phyloP scores from a whole-genome alignment of 2,888 invertebrate genomes.

The Clanis bilineata region DNA sequence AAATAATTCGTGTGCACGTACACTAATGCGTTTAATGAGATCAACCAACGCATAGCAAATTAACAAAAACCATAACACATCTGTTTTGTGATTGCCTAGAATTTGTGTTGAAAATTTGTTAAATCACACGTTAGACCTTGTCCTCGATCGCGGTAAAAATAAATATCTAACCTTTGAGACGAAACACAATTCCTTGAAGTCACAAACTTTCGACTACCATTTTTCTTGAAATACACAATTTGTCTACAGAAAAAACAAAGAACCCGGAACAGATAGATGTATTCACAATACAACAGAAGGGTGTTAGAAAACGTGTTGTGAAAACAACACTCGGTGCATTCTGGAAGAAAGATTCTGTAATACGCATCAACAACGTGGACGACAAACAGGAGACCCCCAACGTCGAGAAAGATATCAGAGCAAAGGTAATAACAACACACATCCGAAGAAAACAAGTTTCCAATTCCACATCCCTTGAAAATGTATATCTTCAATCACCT shows the following conservation, averaged over 20 bases:
- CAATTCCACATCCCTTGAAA: slow-evolving; percentile 49
- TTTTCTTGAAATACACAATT: slow-evolving; percentile 10
- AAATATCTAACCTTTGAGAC: background rate
- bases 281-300: slow-evolving; percentile 84
- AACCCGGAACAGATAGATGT: slow-evolving; percentile 87
- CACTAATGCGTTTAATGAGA: slow-evolving; percentile 40
- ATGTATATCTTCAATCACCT: background rate
- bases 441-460: slow-evolving; percentile 51
- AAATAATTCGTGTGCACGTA: slow-evolving; percentile 55
- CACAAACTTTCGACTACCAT: background rate
- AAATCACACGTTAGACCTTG: background rate
- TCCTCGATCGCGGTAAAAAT: background rate
- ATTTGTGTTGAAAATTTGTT: background rate
- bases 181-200: background rate
- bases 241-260: slow-evolving; percentile 86
- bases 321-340: slow-evolving; percentile 84
- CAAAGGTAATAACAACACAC: slow-evolving; percentile 76
- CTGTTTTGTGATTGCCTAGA: background rate
- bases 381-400: slow-evolving; percentile 87
- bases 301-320: slow-evolving; percentile 83
- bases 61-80: background rate
- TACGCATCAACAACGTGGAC: slow-evolving; percentile 88
- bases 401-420: slow-evolving; percentile 85
- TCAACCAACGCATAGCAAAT: slow-evolving; percentile 37
- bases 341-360: slow-evolving; percentile 86